phyloP scores from a whole-genome alignment of 2,797 vertebrate genomes.

The Borostomias antarcticus region DNA sequence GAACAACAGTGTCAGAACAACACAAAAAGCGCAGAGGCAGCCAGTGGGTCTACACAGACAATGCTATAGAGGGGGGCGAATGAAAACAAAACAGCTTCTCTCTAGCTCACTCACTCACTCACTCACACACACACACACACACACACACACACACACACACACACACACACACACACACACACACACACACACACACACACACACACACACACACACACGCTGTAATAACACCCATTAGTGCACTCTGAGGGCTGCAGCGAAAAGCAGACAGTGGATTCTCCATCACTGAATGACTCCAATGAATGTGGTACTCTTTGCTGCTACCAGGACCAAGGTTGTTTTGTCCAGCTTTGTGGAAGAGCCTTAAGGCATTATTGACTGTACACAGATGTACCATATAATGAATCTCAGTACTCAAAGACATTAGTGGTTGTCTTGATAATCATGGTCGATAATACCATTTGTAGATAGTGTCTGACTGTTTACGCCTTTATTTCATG shows the following conservation, averaged over 20 bases:
- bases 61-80: slow-evolving; percentile 43
- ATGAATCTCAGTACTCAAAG: no score
- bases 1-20: slow-evolving; percentile 56
- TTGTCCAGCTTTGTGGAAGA: neutral
- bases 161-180: slow-evolving; percentile 24
- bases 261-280: slow-evolving; percentile 1
- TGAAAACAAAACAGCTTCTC: slow-evolving; percentile 62
- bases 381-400: neutral
- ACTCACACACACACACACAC: neutral
- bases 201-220: slow-evolving; percentile 19
- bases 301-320: neutral
- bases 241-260: slow-evolving; percentile 8
- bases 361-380: neutral
- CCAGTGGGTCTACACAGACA: slow-evolving; percentile 53
- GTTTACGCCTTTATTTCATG: no score
- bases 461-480: no score
- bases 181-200: slow-evolving; percentile 16
- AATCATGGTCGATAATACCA: no score
- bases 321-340: neutral
- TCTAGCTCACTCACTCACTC: slow-evolving; percentile 14
- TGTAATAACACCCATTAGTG: slow-evolving; percentile 28
- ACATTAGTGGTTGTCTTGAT: no score
- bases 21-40: slow-evolving; percentile 62
- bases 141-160: neutral
- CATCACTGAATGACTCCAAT: neutral